phyloP scores from a whole-genome alignment of 2,888 invertebrate species.

The Apocheima hispidaria region DNA sequence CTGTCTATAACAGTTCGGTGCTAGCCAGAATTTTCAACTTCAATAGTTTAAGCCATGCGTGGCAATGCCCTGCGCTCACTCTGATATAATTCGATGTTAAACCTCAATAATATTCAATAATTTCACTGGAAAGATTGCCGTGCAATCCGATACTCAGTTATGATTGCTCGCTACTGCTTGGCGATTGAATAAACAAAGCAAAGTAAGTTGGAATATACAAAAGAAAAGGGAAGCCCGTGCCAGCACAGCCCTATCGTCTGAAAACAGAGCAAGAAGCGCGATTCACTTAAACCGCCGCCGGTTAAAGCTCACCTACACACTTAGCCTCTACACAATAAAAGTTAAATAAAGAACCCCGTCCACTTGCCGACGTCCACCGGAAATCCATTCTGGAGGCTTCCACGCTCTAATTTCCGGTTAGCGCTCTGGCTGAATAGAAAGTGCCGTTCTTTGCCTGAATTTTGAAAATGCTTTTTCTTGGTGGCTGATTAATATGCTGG shows the following conservation, averaged over 20 bases:
- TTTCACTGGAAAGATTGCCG: no score
- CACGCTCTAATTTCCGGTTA: slow-evolving; percentile 69
- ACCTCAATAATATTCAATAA: no score
- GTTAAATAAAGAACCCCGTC: slow-evolving; percentile 60
- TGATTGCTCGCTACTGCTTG: no score
- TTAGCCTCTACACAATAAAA: slow-evolving; percentile 57
- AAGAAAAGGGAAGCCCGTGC: background rate
- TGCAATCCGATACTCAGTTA: no score
- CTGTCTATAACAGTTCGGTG: no score
- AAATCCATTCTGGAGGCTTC: slow-evolving; percentile 65
- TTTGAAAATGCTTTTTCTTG: slow-evolving; percentile 39
- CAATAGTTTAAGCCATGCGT: no score
- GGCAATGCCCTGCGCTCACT: no score
- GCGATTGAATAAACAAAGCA: no score
- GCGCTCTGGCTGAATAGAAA: slow-evolving; percentile 54
- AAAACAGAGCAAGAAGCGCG: slow-evolving; percentile 22
- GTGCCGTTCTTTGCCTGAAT: slow-evolving; percentile 45
- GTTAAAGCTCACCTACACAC: slow-evolving; percentile 38
- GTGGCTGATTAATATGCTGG: slow-evolving; percentile 28
- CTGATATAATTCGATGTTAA: no score
- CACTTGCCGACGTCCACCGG: slow-evolving; percentile 55
- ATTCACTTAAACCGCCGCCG: slow-evolving; percentile 48
- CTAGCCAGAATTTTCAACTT: no score
- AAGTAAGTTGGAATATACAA: background rate
- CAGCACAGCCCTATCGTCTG: background rate